These are phyloP conservation scores for Onthophagus sagittarius DNA, from an alignment of 2,888 invertebrate species.

Conservation along the genomic window DNA sequence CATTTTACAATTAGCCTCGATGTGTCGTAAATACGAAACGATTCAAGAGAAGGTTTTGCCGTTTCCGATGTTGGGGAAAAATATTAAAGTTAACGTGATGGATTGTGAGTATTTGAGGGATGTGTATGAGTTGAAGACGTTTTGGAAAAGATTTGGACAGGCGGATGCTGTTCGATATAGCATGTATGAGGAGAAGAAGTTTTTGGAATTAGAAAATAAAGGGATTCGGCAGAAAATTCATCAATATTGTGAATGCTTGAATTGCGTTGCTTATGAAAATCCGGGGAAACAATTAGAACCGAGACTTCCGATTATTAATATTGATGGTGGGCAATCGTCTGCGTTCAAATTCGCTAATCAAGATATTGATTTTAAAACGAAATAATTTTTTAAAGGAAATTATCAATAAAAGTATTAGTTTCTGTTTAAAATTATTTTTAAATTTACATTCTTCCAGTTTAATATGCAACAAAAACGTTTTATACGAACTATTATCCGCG, in stretches of 20 bases:
- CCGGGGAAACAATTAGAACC: neutral
- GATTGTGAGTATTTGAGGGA: slow-evolving; percentile 23
- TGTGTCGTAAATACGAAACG: slow-evolving; percentile 66
- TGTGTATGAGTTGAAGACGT: slow-evolving; percentile 33
- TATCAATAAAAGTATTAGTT: too few relatives aligned
- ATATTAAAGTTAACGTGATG: neutral
- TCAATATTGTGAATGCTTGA: slow-evolving; percentile 35
- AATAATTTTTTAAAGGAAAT: too few relatives aligned
- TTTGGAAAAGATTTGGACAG: slow-evolving; percentile 43
- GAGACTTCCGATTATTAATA: neutral
- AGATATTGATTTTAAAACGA: too few relatives aligned
- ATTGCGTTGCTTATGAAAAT: slow-evolving; percentile 23
- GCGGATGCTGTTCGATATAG: slow-evolving; percentile 37
- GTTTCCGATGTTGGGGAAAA: slow-evolving; percentile 27
- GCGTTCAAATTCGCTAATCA: too few relatives aligned
- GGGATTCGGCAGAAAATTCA: slow-evolving; percentile 35
- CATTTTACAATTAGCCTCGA: slow-evolving; percentile 58
- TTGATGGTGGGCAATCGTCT: neutral
- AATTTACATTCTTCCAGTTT: too few relatives aligned
- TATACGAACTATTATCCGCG: too few relatives aligned
- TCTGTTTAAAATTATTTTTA: too few relatives aligned
- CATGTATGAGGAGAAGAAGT: slow-evolving; percentile 41
- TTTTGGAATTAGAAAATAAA: slow-evolving; percentile 39
- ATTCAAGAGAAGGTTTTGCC: slow-evolving; percentile 54
- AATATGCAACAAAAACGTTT: too few relatives aligned